Evolutionary conservation across 2,888 invertebrate species (phyloP).

Genomic region (Cenopis cana): DNA sequence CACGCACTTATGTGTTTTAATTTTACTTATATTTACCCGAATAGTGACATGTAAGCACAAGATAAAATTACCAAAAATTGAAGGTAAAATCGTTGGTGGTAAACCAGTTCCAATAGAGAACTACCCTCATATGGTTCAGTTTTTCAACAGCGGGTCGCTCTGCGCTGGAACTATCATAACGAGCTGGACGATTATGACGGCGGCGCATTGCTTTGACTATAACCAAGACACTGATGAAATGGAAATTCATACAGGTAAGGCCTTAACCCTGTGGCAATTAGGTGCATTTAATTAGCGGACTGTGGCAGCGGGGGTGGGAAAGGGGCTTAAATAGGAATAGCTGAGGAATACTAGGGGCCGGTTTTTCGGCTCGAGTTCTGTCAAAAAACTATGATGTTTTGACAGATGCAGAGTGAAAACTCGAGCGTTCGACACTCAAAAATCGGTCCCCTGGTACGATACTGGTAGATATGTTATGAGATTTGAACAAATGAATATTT

Average conservation of each 20-base stretch:
- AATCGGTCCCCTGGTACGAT: too few species aligned
- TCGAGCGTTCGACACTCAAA: too few species aligned
- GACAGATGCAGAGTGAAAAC: too few species aligned
- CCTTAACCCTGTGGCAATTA: too few species aligned
- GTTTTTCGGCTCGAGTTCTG: too few species aligned
- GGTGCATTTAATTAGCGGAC: too few species aligned
- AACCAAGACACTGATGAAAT: conserved; percentile 60
- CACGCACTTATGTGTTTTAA: neutral
- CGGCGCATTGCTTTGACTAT: conserved; percentile 69
- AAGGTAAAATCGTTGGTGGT: conserved; percentile 65
- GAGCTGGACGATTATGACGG: conserved; percentile 65
- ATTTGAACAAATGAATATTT: too few species aligned
- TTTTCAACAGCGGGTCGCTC: conserved; percentile 63
- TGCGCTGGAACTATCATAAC: conserved; percentile 69
- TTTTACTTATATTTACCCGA: conserved; percentile 9
- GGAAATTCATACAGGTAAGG: conserved; percentile 65
- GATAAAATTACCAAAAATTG: conserved; percentile 16
- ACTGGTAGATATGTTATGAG: too few species aligned
- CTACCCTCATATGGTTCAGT: conserved; percentile 63
- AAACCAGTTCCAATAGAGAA: conserved; percentile 52
- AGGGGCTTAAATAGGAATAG: too few species aligned
- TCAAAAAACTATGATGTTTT: too few species aligned
- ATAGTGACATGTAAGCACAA: conserved; percentile 18
- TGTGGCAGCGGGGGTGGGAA: too few species aligned
- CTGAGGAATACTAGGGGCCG: too few species aligned